A percentile compares a stretch with the other conserved stretches of the same genome.
These are phyloP conservation scores for Lasius fuliginosus DNA, from an alignment of 2,888 invertebrate genomes.

Conservation along the genomic window DNA sequence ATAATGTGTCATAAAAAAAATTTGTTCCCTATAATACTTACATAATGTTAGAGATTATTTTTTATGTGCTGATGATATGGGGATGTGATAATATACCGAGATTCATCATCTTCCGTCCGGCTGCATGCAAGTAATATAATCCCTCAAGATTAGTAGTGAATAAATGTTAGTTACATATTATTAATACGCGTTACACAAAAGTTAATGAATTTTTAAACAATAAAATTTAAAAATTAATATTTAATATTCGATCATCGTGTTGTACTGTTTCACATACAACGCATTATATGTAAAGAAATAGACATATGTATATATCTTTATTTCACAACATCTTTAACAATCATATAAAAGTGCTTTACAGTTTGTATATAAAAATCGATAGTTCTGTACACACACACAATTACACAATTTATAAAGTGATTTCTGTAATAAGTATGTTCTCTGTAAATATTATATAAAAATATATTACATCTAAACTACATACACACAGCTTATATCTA, in stretches of 20 bases:
- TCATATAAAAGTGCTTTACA: slow-evolving; percentile 75
- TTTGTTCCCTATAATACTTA: slow-evolving; percentile 63
- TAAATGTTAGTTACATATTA: slow-evolving; percentile 68
- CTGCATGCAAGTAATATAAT: slow-evolving; percentile 84
- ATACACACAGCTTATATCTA: slow-evolving; percentile 64
- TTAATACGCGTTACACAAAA: slow-evolving; percentile 37
- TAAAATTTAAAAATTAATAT: slow-evolving; percentile 23
- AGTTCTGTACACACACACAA: slow-evolving; percentile 54
- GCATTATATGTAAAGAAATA: slow-evolving; percentile 59
- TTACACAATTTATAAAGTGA: slow-evolving; percentile 58
- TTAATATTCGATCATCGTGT: slow-evolving; percentile 9
- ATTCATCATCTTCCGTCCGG: slow-evolving; percentile 82
- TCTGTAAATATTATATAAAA: slow-evolving; percentile 71
- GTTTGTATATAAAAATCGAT: slow-evolving; percentile 71
- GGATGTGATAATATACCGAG: slow-evolving; percentile 80
- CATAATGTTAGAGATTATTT: slow-evolving; percentile 58
- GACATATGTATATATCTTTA: slow-evolving; percentile 69
- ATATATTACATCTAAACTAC: slow-evolving; percentile 71
- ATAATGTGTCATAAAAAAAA: background rate
- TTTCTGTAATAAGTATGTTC: slow-evolving; percentile 57
- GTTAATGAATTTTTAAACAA: slow-evolving; percentile 10
- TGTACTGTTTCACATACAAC: slow-evolving; percentile 37
- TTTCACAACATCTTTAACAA: slow-evolving; percentile 72
- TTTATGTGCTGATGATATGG: slow-evolving; percentile 79
- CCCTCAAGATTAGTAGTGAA: slow-evolving; percentile 73